These are phyloP conservation scores for Spea multiplicata DNA, from an alignment of 2,113 vertebrate genomes.

Conservation along the genomic window DNA sequence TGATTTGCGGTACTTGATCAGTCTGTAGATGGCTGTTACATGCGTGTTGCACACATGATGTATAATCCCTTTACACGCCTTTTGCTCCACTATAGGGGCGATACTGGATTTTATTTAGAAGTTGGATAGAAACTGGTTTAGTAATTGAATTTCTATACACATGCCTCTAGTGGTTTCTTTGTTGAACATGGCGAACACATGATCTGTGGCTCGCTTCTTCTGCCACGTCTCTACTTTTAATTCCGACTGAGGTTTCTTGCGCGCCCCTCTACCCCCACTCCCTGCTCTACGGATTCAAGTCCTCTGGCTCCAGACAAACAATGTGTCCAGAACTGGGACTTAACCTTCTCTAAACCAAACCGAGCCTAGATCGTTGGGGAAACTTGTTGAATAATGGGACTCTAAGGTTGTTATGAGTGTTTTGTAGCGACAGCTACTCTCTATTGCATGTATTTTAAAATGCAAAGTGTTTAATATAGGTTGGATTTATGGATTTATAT, in stretches of 20 bases:
- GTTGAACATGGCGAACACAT: conserved; percentile 12
- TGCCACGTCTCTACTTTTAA: conserved; percentile 4
- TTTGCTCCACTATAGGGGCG: too few relatives aligned
- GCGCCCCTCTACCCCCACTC: conserved; percentile 24
- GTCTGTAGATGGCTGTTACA: too few relatives aligned
- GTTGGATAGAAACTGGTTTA: not conserved
- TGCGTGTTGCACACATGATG: too few relatives aligned
- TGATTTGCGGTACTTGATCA: too few relatives aligned
- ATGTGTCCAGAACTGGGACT: not conserved
- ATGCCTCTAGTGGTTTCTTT: not conserved
- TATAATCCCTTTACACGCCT: too few relatives aligned
- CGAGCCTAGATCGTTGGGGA: not conserved
- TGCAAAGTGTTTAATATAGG: too few relatives aligned
- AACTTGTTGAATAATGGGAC: too few relatives aligned
- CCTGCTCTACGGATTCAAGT: conserved; percentile 15
- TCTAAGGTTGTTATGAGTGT: too few relatives aligned
- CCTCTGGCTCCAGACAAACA: not conserved
- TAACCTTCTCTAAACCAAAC: not conserved
- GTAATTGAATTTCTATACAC: not conserved
- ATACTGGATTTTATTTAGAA: too few relatives aligned
- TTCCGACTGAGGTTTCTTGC: conserved; percentile 10
- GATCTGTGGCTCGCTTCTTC: not conserved
- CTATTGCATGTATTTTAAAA: too few relatives aligned
- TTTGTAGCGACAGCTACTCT: too few relatives aligned
- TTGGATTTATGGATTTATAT: too few relatives aligned